Base-by-base conservation (phyloP, 35 echinoderm and acorn worm species). In the Amphiura filiformis region DNA sequence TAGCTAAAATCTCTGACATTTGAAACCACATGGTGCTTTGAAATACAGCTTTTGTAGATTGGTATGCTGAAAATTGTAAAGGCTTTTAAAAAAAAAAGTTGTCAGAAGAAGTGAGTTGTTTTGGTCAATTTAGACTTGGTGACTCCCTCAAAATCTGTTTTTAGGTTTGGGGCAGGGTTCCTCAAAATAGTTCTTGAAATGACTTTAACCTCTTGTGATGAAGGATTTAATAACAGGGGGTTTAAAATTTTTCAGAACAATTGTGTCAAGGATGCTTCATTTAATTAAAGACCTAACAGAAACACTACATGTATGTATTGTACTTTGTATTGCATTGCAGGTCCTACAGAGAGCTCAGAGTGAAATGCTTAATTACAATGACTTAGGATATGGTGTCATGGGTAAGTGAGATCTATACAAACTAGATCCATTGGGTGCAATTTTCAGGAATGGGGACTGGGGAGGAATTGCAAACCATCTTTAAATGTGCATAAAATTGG, bases 351-450 rank as follows among this genome's bases (percentile, higher is more conserved):
- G 88, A 38, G 92, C 92, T 82, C 95, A 97, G 44, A 85, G 84
- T 39, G 95, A 97, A 75, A 76, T 97, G 81, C 37, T 94, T 42
- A 94, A 92, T 56, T 97, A 94, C 87, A 86, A 94, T 76, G 86
- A 84, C 20, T 75, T 91, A 34, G 95, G 95, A 32, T 64, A 90
- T 82, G 88, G 95, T 83, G 84, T 97, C 15, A 97, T 97, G 95
- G 95, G 95, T 97, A 82, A 88, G 89, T 83, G 64, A 84, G 36
- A 40, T 7, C 44, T 65, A 35, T 5, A 76, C 23, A 85, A 20
- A 31, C 22, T 31, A 75, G n/a, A 23, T 77, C 18, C 76, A 38
- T n/a, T n/a, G n/a, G n/a, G 28, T 15, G 20, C 30, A 20, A 1
- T 0, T 9, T 36, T 15, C 36, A 79, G 20, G 18, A 31, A 35